A percentile compares a stretch with the other conserved stretches of the same genome.
These are phyloP conservation scores for Chloroclysta siterata DNA, from an alignment of 2,888 invertebrate species.

Conservation along the genomic window DNA sequence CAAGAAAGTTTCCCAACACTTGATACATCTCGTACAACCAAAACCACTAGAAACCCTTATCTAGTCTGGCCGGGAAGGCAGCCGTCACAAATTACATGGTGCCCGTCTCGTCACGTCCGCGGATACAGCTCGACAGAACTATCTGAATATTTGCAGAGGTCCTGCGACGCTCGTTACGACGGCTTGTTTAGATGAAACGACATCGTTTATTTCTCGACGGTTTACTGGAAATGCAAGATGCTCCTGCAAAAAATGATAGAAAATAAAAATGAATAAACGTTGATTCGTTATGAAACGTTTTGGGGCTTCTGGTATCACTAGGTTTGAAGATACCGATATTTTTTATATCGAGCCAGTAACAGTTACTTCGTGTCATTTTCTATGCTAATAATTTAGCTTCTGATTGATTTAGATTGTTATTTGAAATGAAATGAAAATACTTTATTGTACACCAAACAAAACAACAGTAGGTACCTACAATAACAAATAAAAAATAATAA, in stretches of 20 bases:
- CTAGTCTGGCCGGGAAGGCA: conserved; percentile 33
- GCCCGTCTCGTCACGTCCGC: conserved; percentile 37
- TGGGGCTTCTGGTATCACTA: not conserved
- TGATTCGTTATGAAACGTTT: not conserved
- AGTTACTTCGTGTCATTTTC: not conserved
- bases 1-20: conserved; percentile 21
- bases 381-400: not conserved
- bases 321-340: not conserved
- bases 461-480: no score
- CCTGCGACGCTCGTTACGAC: conserved; percentile 27
- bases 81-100: conserved; percentile 40
- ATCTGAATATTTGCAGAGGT: conserved; percentile 36
- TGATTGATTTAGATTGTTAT: no score
- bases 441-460: no score
- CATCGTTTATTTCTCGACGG: conserved; percentile 30
- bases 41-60: conserved; percentile 37
- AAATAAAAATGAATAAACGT: conserved; percentile 8
- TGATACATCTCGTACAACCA: conserved; percentile 17
- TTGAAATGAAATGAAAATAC: no score
- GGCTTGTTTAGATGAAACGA: conserved; percentile 33
- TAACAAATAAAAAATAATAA: no score
- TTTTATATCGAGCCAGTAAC: not conserved
- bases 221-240: conserved; percentile 23
- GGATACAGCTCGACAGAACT: conserved; percentile 36
- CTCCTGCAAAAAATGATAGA: conserved; percentile 3